Conservation (phyloP, 2,113 vertebrate genomes). For the Phylloscopus whistleri region DNA sequence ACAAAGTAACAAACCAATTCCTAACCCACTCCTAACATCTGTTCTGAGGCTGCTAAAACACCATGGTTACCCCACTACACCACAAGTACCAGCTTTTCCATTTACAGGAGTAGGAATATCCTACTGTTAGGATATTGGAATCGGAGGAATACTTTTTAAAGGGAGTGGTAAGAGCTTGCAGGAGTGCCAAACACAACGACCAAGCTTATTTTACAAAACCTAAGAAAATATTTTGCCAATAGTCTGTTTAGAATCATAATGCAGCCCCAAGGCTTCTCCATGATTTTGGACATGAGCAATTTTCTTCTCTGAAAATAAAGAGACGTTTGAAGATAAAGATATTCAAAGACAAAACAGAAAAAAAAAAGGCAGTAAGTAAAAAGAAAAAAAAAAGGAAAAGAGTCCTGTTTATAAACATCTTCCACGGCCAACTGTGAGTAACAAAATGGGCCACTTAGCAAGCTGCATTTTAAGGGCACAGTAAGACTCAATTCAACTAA, state of each 20-base stretch:
- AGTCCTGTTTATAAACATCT: background rate
- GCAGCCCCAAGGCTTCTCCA: background rate
- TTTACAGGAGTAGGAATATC: background rate
- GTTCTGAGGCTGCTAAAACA: background rate
- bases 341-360: background rate
- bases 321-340: background rate
- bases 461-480: background rate
- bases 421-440: background rate
- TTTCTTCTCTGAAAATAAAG: background rate
- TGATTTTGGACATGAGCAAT: background rate
- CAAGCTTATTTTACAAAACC: background rate
- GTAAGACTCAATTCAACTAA: background rate
- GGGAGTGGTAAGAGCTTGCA: background rate
- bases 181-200: background rate
- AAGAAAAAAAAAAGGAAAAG: accelerated
- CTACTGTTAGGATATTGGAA: background rate
- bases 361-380: background rate
- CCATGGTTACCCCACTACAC: background rate
- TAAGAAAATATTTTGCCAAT: background rate
- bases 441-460: background rate
- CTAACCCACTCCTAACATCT: background rate
- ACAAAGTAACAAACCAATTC: background rate
- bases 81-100: background rate
- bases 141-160: background rate
- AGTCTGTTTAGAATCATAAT: background rate